A percentile compares a stretch with the other conserved stretches of the same genome.
Conservation (phyloP, 2,888 invertebrate genomes). For the Drosophila hamatofila region DNA sequence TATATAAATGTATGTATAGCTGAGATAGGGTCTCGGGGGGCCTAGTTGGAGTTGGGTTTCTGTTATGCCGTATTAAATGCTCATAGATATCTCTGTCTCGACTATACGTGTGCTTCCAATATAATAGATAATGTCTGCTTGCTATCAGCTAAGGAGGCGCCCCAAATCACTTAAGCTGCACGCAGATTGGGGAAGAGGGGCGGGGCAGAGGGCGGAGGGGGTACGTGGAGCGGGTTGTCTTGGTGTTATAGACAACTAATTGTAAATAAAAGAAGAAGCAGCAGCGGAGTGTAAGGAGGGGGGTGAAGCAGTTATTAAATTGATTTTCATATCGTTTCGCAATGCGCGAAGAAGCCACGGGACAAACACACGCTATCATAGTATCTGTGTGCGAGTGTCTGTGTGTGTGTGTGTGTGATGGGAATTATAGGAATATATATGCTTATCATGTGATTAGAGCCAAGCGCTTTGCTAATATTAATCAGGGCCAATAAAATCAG, state of each 20-base stretch:
- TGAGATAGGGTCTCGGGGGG: conserved; percentile 5
- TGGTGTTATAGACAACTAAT: conserved; percentile 65
- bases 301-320: conserved; percentile 63
- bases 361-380: conserved; percentile 27
- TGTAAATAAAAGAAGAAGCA: conserved; percentile 71
- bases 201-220: no score
- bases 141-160: conserved; percentile 81
- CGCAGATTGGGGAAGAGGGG: conserved; percentile 11
- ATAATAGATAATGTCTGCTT: conserved; percentile 61
- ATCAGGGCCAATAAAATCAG: conserved; percentile 69
- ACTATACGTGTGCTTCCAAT: conserved; percentile 24
- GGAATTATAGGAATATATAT: conserved; percentile 61
- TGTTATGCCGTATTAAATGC: conserved; percentile 60
- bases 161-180: conserved; percentile 82
- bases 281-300: conserved; percentile 16
- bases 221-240: background rate
- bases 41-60: conserved; percentile 7
- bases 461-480: conserved; percentile 73
- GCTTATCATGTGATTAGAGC: conserved; percentile 79
- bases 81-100: conserved; percentile 48
- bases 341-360: conserved; percentile 28
- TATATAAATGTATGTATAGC: background rate
- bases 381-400: conserved; percentile 4
- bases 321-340: conserved; percentile 72
- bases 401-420: conserved; percentile 27